Base-by-base conservation (phyloP, 1,140 invertebrate species). In the Pseudomyrmex flavicornis region DNA sequence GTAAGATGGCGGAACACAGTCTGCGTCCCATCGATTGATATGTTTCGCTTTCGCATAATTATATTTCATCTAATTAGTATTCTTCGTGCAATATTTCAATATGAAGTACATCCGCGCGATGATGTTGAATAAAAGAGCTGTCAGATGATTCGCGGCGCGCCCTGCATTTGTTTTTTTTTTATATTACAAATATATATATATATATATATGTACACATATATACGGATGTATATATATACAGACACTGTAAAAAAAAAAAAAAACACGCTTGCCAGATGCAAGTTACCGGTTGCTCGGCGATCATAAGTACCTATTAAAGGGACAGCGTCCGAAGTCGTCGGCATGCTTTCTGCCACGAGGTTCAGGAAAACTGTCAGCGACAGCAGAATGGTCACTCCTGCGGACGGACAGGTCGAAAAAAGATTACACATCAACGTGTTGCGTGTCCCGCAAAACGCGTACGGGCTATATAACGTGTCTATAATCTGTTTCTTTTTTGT, bases 331-430 rank as follows among this genome's bases (percentile, higher is more conserved):
- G 98, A 98, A 83, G 97, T 98, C 88, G 97, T 97, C 91, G 98
- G 98, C 96, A 98, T 97, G 92, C 97, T 98, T 96, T 98, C 98
- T 90, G 97, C 97, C 90, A 98, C 97, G 95, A 98, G 96, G 95
- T 98, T 98, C 95, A 98, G 96, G 97, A 99, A 99, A 93, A 99
- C 98, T 95, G 98, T 99, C 96, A 99, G 96, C 94, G 98, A 99
- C 94, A 99, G 97, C 93, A 99, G 96, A 95, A 99, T 99, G 94
- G 98, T 99, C 94, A 99, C 98, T 95, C 98, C 98, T 99, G 97
- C 83, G 35, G 35, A 94, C 85, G 90, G 91, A 91, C 82, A 92
- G 89, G 83, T 54, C 46, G 62, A 56, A 76, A 69, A 79, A 74
- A 75, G 83, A 73, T 80, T 52, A 73, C 52, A 62, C 22, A 54